Base-by-base conservation (phyloP, 1,140 invertebrate species). In the Nephotettix cincticeps region DNA sequence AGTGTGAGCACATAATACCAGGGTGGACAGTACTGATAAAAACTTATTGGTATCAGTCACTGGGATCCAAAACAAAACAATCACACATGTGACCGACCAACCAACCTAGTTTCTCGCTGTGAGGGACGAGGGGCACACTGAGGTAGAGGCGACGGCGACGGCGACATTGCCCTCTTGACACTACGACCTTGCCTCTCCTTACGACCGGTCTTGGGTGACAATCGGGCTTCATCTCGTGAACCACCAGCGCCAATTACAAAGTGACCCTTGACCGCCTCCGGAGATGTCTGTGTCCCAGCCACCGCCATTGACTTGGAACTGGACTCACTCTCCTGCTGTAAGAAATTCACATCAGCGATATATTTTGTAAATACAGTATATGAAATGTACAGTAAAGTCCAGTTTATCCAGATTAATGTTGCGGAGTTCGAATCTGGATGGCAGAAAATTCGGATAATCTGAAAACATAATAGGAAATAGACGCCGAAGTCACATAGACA, bases 261-360 rank as follows among this genome's bases (percentile, higher is more conserved):
- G 73, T 88, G 85, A 21, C 84, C 82, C 70, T 85, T 86, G 2
- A 85, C 81, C 17, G 81, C 85, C 66, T 92, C 90, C 0, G 90
- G 91, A 72, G 90, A 91, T 1, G 90, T 92, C 78, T 92, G 91
- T 0, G 91, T 92, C 69, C 90, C 89, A 14, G 89, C 88, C 79
- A 91, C 90, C 0, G 89, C 89, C 21, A 91, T 79, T 70, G 84
- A 84, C 29, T 74, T 75, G 32, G 69, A 72, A 32, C 72, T 75
- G 1, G 72, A 75, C 21, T 75, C 72, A 40, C 47, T 66, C 30
- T 75, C 74, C 67, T 73, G 25, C 1, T 28, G 25, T 43, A 30
- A 58, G 14, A 36, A 36, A 14, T 36, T 36, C 14, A 36, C 14
- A n/a, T n/a, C n/a, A n/a, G n/a, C n/a, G n/a, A n/a, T n/a, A n/a